Percentiles rank a stretch among this genome's conserved stretches.
Evolutionary conservation across 1,140 invertebrate genomes (phyloP).

Genomic region (Aphis craccivora): DNA sequence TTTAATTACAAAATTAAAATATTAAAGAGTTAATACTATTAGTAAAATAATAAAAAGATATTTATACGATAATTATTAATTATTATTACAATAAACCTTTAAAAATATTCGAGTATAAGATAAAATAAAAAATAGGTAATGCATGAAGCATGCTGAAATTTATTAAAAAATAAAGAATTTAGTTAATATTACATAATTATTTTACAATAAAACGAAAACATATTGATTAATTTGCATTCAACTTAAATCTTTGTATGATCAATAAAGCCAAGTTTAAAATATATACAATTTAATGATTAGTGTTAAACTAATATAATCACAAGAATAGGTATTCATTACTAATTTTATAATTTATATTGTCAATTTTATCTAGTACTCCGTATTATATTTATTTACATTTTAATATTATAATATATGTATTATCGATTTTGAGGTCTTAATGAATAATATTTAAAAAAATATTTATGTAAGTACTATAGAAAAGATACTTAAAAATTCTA

Average conservation of each 20-base stretch:
- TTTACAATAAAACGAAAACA: background rate
- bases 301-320: too few species aligned
- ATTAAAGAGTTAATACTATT: background rate
- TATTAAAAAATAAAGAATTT: background rate
- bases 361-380: too few species aligned
- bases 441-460: too few species aligned
- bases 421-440: too few species aligned
- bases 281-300: too few species aligned
- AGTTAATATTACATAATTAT: background rate
- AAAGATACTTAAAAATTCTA: too few species aligned
- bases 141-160: background rate
- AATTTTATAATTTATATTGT: too few species aligned
- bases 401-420: too few species aligned
- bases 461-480: too few species aligned
- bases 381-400: too few species aligned
- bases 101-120: background rate
- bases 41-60: constrained; percentile 5
- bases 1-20: background rate
- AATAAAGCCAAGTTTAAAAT: background rate
- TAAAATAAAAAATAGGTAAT: background rate
- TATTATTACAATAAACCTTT: background rate
- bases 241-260: background rate
- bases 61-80: constrained; percentile 8
- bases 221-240: background rate
- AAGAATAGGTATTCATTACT: too few species aligned